Base-by-base conservation (phyloP, 2,797 vertebrate species). In the Eleutherodactylus coqui region DNA sequence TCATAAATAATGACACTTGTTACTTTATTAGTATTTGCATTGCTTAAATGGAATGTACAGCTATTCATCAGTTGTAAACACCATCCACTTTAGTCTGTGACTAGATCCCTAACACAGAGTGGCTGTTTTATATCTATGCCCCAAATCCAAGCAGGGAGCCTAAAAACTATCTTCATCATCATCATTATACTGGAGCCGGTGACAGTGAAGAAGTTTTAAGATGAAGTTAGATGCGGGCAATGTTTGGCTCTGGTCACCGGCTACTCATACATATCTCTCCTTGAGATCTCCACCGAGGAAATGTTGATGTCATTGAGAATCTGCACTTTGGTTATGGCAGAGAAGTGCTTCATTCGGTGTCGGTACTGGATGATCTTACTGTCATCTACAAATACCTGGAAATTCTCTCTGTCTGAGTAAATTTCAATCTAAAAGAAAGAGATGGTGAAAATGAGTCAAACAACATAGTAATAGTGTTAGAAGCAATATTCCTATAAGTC, bases 201-300 rank as follows among this genome's bases (percentile, higher is more conserved):
- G 75, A 13, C 43, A 47, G 43, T 27, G 43, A 53, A 53, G 24
- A 70, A 41, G 1, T 2, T n/a, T 21, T 24, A 17, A 55, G 19
- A 38, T 9, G 47, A 24, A 36, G 32, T 34, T 36, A 36, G 49
- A 7, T 3, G 34, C 10, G 47, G 75, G 29, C 27, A 53, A 13
- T 19, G 29, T 4, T 14, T 36, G 13, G 43, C 1, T 2, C 45
- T 67, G 43, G 60, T 64, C 45, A 38, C 21, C 49, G 2, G 21
- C 47, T 82, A 92, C 86, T 93, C 92, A 13, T 89, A 92, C 78
- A 93, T 88, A 45, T 21, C 90, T 67, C 89, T 43, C 85, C 92
- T 94, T 86, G 88, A 92, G 89, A 96, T 92, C 90, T 96, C 94
- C 78, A 95, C 91, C 0, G 94, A 94, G 38, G 92, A 94, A 91